Conservation (phyloP, 2,888 invertebrate species). For the Watsonalla binaria region DNA sequence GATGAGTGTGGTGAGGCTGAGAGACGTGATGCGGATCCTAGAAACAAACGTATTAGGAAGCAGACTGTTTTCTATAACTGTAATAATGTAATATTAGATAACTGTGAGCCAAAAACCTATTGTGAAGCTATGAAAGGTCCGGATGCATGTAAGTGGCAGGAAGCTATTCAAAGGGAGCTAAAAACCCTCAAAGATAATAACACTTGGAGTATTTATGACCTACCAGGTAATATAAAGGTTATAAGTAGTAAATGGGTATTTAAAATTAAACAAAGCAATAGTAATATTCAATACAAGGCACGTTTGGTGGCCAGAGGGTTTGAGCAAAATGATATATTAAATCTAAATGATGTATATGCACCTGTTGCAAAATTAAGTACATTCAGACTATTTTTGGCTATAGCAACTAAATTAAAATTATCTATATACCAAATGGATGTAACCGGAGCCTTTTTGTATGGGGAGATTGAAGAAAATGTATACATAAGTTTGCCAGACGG, state of each 20-base stretch:
- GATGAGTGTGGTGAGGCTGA: no score
- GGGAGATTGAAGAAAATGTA: constrained; percentile 16
- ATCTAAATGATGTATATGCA: constrained; percentile 11
- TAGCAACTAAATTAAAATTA: no score
- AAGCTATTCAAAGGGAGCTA: no score
- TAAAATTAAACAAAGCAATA: constrained; percentile 12
- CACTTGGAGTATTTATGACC: constrained; percentile 8
- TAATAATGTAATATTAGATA: no score
- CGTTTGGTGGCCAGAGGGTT: constrained; percentile 17
- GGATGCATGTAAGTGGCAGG: no score
- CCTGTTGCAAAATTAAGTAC: constrained; percentile 17
- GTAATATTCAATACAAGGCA: constrained; percentile 14
- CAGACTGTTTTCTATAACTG: no score
- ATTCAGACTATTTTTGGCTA: constrained; percentile 12
- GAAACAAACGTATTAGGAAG: no score
- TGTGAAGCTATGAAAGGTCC: no score
- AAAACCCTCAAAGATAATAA: constrained; percentile 15
- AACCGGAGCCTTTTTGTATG: constrained; percentile 16
- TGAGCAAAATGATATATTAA: constrained; percentile 9
- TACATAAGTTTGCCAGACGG: constrained; percentile 17
- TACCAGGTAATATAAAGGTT: background rate
- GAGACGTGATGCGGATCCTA: no score
- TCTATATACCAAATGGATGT: no score
- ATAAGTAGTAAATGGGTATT: constrained; percentile 16
- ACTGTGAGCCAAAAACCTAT: no score